Base-by-base conservation (phyloP, 1,140 invertebrate genomes). In the Solenopsis invicta region DNA sequence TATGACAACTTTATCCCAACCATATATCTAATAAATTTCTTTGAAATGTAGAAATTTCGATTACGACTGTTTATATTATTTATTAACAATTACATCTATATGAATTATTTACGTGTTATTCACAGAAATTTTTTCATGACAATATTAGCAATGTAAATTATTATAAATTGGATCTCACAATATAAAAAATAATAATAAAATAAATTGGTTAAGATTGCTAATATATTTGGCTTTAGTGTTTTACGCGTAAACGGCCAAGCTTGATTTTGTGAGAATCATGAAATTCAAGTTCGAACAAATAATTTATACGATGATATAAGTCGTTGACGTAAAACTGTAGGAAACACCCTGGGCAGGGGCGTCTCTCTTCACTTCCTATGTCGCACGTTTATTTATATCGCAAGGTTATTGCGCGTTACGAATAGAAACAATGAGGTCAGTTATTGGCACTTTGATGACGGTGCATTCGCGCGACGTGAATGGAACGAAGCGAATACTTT, bases 381-480 rank as follows among this genome's bases (percentile, higher is more conserved):
- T 74, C 54, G 10, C 54, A 48, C 66, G 18, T 24, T 61, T 74
- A 74, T 74, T 82, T 82, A 74, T 34, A 72, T 52, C 37, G 52
- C 78, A 72, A 74, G 54, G 41, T 74, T 82, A 82, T 74, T 45
- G 41, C 67, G 78, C 52, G 78, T 74, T 61, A 62, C 69, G 54
- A 48, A 61, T 41, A 69, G 41, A 48, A 84, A 24, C 69, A 84
- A 84, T 84, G 69, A 84, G 80, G 69, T 84, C 80, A 84, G 80
- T 84, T 84, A 84, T 84, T 74, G 80, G 80, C 80, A 74, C 54
- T 61, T 61, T 61, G 80, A 84, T 84, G 69, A 84, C 69, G 80
- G 24, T 50, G 69, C 80, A 61, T 62, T 29, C 69, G 54, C 16
- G 67, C 77, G 8, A 69, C 37, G 78, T 69, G 45, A 72, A 56